Evolutionary conservation across 2,113 vertebrate species (phyloP).

Genomic region (Chrysochloris asiatica): DNA sequence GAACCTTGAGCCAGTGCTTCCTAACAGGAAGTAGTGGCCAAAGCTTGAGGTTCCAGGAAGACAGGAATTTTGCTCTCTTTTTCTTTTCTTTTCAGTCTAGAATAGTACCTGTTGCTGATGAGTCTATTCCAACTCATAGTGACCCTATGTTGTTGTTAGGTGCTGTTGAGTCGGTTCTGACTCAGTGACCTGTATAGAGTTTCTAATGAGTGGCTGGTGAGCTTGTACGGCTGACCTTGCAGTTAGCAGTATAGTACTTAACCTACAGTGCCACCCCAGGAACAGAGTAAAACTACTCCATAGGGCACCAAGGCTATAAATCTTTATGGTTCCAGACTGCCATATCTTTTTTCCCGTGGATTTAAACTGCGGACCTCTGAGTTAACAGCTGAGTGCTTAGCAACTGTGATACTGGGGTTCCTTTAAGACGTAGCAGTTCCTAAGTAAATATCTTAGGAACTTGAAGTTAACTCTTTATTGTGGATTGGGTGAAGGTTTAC

Average conservation of each 20-base stretch:
- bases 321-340: not conserved
- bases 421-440: not conserved
- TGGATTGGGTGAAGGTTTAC: no score
- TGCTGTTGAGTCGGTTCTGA: no score
- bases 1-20: not conserved
- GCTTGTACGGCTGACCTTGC: no score
- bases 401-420: not conserved
- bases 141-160: no score
- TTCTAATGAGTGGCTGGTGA: no score
- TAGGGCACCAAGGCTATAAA: not conserved
- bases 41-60: not conserved
- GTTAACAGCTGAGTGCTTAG: not conserved
- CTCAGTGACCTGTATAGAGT: no score
- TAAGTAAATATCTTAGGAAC: not conserved
- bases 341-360: not conserved
- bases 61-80: not conserved
- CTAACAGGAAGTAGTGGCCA: not conserved
- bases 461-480: no score
- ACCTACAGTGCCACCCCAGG: no score
- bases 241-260: no score
- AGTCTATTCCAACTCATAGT: not conserved
- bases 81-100: not conserved
- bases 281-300: not conserved
- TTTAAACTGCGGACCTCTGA: not conserved
- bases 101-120: not conserved